Evolutionary conservation across 1,140 invertebrate species (phyloP).

Genomic region (Drosophila bifasciata): DNA sequence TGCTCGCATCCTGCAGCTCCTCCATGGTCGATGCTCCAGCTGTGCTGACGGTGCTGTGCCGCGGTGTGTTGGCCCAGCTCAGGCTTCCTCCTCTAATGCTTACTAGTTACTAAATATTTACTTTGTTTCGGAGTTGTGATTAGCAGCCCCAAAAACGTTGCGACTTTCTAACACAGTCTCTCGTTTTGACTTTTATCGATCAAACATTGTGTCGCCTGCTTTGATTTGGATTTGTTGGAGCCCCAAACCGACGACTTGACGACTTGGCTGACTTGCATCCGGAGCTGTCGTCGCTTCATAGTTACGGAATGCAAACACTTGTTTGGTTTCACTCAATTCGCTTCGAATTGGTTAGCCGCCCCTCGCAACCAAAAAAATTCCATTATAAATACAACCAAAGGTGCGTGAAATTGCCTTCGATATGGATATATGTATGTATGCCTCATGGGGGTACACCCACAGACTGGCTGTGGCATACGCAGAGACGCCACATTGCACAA

Average conservation of each 20-base stretch:
- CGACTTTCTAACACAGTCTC: conserved; percentile 6
- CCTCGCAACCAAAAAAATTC: conserved; percentile 54
- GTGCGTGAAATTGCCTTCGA: conserved; percentile 62
- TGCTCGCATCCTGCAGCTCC: conserved; percentile 85
- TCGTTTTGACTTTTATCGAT: conserved; percentile 58
- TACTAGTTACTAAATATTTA: conserved; percentile 18
- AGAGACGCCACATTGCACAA: conserved; percentile 18
- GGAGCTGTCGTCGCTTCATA: conserved; percentile 59
- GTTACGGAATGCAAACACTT: conserved; percentile 79
- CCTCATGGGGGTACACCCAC: neutral
- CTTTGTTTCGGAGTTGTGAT: conserved; percentile 11
- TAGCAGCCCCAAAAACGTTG: conserved; percentile 29
- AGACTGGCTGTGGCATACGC: conserved; percentile 11
- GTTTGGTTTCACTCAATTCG: conserved; percentile 42
- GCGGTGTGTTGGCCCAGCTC: neutral
- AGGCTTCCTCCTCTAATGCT: conserved; percentile 6
- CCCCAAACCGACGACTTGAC: conserved; percentile 3
- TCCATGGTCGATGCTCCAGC: conserved; percentile 77
- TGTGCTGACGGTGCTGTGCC: conserved; percentile 1
- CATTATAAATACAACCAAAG: conserved; percentile 45
- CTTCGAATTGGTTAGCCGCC: conserved; percentile 15
- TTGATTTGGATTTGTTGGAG: conserved; percentile 45
- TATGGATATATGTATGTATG: neutral
- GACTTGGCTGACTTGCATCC: conserved; percentile 16
- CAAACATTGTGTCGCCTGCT: conserved; percentile 52